Base-by-base conservation (phyloP, 2,888 invertebrate genomes). In the Pammene aurita region DNA sequence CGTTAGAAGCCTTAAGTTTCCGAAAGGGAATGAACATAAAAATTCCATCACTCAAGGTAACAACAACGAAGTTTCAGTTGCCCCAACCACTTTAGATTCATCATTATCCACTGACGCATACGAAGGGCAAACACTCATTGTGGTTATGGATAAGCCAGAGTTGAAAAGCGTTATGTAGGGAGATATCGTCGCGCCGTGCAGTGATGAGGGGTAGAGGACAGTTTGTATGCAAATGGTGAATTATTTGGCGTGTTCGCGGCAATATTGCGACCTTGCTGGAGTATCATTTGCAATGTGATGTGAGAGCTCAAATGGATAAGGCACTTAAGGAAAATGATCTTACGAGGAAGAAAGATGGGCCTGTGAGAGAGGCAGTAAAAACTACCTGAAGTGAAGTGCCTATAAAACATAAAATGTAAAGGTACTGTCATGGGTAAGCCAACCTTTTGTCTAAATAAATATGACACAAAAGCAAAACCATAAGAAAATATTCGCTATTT, bases 141-240 rank as follows among this genome's bases (percentile, higher is more conserved):
- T 54, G 35, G 58, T 65, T 65, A 64, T 48, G 55, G 13, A 60
- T 55, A n/a, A 65, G 65, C 54, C 41, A 16, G 69, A 58, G 60
- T 69, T 69, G 69, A 65, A 69, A 69, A 69, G 42, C 54, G 65
- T 60, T 46, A 42, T 16, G 54, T 18, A 41, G 2, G 68, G 56
- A 48, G 60, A 42, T 52, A 60, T 56, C 56, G 48, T 42, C 18
- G 64, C 46, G 9, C 38, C 14, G 48, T 55, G 48, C 54, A 42
- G 55, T 66, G 66, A 70, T 66, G 60, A 61, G 65, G 76, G 72
- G 72, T 63, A 72, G 71, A 72, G 75, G 76, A 74, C 82, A 80
- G 82, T 86, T 86, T 83, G 80, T 80, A 85, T 85, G 84, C 83
- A 81, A 85, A 86, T 85, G 74, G 75, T 78, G 80, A 81, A 79